Evolutionary conservation across 2,797 vertebrate species (phyloP).

Genomic region (Meda fulgida): DNA sequence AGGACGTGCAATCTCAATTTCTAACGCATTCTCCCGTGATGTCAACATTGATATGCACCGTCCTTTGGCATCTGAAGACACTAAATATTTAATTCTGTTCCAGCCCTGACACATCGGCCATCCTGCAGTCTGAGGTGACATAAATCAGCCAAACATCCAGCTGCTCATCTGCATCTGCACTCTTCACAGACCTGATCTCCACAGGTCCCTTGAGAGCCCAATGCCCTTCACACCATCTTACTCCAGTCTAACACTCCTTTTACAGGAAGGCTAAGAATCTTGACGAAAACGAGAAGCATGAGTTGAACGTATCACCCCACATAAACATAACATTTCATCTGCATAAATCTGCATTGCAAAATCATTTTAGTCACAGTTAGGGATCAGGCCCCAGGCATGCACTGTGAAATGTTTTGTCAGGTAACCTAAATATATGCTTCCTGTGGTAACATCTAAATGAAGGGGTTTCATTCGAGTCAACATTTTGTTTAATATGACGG

Average conservation of each 20-base stretch:
- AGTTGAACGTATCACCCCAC: background rate
- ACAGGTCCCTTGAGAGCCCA: constrained; percentile 47
- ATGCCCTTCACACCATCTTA: constrained; percentile 40
- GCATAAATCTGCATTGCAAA: constrained; percentile 7
- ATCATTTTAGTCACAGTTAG: constrained; percentile 16
- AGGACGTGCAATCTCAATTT: constrained; percentile 31
- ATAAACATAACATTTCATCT: constrained; percentile 31
- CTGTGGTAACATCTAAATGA: background rate
- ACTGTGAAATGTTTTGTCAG: constrained; percentile 7
- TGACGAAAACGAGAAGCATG: background rate
- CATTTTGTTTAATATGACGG: background rate
- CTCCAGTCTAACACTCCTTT: constrained; percentile 20
- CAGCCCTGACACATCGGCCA: constrained; percentile 47
- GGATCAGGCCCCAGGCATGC: constrained; percentile 15
- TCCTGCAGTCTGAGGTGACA: constrained; percentile 54
- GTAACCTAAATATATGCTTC: background rate
- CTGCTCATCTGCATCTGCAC: constrained; percentile 54
- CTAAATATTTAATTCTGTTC: constrained; percentile 52
- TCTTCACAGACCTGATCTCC: constrained; percentile 44
- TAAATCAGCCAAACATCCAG: constrained; percentile 52
- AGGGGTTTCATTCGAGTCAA: background rate
- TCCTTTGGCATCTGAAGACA: constrained; percentile 32
- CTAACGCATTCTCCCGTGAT: constrained; percentile 18
- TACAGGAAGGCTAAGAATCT: background rate
- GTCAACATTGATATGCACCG: constrained; percentile 45